phyloP scores from a whole-genome alignment of 1,140 invertebrate genomes.

The Drosophila paulistorum region DNA sequence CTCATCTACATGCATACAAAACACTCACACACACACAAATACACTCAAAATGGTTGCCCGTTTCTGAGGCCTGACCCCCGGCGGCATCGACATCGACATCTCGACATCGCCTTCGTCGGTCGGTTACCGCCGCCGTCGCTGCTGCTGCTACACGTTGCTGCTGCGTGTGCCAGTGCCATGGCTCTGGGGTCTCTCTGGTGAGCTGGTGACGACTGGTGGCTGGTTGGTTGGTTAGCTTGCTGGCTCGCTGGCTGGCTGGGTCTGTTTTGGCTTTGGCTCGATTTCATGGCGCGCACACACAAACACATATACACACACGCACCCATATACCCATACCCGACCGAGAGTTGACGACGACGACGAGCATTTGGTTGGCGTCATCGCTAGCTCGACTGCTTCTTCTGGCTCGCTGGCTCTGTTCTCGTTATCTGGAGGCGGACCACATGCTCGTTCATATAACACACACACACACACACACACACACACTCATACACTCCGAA shows the following conservation, averaged over 20 bases:
- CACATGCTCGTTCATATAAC: conserved; percentile 52
- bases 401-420: conserved; percentile 57
- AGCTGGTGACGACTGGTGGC: conserved; percentile 43
- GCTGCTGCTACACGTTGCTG: conserved; percentile 56
- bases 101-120: conserved; percentile 41
- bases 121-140: conserved; percentile 1
- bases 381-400: conserved; percentile 64
- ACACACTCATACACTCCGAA: conserved; percentile 27
- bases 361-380: conserved; percentile 71
- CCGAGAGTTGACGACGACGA: conserved; percentile 30
- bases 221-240: conserved; percentile 15
- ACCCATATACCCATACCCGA: conserved; percentile 16
- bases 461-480: conserved; percentile 39
- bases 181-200: conserved; percentile 38
- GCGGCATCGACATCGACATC: conserved; percentile 68
- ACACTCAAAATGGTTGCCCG: conserved; percentile 67
- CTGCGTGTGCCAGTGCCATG: conserved; percentile 58
- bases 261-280: conserved; percentile 78
- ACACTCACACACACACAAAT: conserved; percentile 15
- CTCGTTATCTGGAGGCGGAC: conserved; percentile 77
- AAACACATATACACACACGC: conserved; percentile 8
- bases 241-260: conserved; percentile 31
- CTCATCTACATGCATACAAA: background rate
- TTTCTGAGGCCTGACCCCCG: conserved; percentile 57
- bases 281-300: conserved; percentile 67